phyloP scores from a whole-genome alignment of 2,797 vertebrate species.

The Bovichtus diacanthus region DNA sequence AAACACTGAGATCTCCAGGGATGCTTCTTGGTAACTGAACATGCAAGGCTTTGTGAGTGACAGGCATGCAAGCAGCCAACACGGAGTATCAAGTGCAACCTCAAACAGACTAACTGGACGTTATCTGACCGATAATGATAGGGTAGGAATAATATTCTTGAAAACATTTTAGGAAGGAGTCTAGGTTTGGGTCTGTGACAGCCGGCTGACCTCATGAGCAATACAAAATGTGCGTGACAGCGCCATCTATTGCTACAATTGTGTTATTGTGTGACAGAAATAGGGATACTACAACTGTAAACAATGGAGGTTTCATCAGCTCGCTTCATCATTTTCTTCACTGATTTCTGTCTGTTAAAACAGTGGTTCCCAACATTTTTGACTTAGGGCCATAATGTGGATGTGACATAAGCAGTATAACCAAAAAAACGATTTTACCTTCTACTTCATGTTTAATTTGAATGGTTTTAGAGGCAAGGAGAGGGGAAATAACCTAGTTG shows the following conservation, averaged over 20 bases:
- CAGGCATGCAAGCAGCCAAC: not conserved
- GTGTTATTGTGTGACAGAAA: slow-evolving; percentile 4
- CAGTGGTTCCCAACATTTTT: not conserved
- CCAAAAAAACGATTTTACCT: too few relatives aligned
- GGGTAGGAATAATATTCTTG: not conserved
- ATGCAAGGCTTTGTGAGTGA: slow-evolving; percentile 7
- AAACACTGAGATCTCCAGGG: slow-evolving; percentile 7
- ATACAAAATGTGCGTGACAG: slow-evolving; percentile 32
- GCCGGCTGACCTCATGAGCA: not conserved
- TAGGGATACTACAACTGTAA: not conserved
- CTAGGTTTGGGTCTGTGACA: not conserved
- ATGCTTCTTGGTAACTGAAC: slow-evolving; percentile 4
- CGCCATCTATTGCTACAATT: slow-evolving; percentile 61
- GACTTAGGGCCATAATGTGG: not conserved
- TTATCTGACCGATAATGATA: slow-evolving; percentile 25
- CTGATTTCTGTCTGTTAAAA: not conserved
- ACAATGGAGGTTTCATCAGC: not conserved
- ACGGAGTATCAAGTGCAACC: slow-evolving; percentile 5
- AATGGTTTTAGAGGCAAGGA: not conserved
- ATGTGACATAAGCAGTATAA: not conserved
- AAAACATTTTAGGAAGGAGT: slow-evolving; percentile 1
- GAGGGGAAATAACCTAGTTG: not conserved
- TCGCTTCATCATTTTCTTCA: not conserved
- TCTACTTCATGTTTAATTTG: too few relatives aligned
- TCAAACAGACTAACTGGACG: slow-evolving; percentile 13